Conservation (phyloP, 64 coral and sea anemone species). For the Anthopleura sola region DNA sequence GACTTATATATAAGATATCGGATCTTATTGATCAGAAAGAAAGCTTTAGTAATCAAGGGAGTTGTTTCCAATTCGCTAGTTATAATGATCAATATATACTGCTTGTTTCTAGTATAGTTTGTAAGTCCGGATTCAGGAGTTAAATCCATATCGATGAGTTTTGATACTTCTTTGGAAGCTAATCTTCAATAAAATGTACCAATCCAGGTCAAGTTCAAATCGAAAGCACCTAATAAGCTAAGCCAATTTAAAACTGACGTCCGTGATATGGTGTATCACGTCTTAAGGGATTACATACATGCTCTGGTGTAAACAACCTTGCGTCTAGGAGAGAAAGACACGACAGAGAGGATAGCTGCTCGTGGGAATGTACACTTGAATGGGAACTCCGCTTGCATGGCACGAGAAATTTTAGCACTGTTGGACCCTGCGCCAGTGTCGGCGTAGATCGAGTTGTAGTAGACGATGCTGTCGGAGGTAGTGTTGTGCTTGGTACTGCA, state of each 20-base stretch:
- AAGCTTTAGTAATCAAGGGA: too few species aligned
- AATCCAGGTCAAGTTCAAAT: too few species aligned
- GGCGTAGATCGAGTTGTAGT: constrained; percentile 51
- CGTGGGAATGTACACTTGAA: constrained; percentile 65
- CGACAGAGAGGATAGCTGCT: constrained; percentile 62
- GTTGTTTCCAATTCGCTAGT: too few species aligned
- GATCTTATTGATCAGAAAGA: too few species aligned
- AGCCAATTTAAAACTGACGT: neutral
- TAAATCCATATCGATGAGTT: too few species aligned
- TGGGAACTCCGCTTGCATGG: constrained; percentile 62
- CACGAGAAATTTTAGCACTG: constrained; percentile 40
- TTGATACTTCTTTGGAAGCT: too few species aligned
- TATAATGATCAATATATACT: too few species aligned
- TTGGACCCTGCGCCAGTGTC: constrained; percentile 8
- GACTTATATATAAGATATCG: too few species aligned
- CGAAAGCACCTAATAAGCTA: neutral
- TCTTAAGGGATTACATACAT: constrained; percentile 18
- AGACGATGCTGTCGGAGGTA: constrained; percentile 27
- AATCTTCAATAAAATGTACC: too few species aligned
- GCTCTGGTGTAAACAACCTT: constrained; percentile 63
- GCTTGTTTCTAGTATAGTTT: too few species aligned
- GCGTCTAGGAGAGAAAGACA: constrained; percentile 60
- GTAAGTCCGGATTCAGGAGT: too few species aligned
- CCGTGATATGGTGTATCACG: neutral
- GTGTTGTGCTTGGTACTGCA: constrained; percentile 59